Evolutionary conservation across 2,113 vertebrate genomes (phyloP).

Genomic region (Daubentonia madagascariensis): DNA sequence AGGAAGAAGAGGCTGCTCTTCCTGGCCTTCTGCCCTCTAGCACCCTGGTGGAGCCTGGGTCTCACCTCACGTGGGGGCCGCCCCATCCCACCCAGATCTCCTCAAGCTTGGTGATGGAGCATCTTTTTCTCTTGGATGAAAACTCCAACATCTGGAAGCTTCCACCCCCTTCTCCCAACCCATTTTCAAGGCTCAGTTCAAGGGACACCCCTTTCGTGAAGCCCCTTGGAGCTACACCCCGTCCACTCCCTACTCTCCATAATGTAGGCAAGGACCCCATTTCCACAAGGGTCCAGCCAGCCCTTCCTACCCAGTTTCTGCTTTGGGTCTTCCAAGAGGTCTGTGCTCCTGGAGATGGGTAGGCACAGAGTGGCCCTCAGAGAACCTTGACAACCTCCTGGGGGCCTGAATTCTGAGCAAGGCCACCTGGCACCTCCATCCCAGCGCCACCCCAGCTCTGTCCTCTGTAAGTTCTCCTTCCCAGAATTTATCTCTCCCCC

Average conservation of each 20-base stretch:
- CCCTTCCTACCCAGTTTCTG: neutral
- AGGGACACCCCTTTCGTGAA: neutral
- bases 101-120: neutral
- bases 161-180: neutral
- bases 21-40: neutral
- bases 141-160: neutral
- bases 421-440: neutral
- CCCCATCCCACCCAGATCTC: neutral
- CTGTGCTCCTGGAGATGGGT: neutral
- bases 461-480: neutral
- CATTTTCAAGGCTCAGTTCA: neutral
- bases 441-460: neutral
- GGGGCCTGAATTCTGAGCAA: neutral
- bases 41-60: neutral
- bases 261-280: neutral
- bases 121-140: neutral
- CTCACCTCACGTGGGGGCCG: neutral
- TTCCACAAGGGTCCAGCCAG: neutral
- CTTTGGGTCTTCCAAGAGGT: neutral
- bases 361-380: neutral
- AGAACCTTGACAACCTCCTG: neutral
- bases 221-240: neutral
- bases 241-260: no score
- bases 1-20: neutral
- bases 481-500: neutral